These are phyloP conservation scores for Halcyon badia DNA, from an alignment of 2,797 vertebrate species.

Conservation along the genomic window DNA sequence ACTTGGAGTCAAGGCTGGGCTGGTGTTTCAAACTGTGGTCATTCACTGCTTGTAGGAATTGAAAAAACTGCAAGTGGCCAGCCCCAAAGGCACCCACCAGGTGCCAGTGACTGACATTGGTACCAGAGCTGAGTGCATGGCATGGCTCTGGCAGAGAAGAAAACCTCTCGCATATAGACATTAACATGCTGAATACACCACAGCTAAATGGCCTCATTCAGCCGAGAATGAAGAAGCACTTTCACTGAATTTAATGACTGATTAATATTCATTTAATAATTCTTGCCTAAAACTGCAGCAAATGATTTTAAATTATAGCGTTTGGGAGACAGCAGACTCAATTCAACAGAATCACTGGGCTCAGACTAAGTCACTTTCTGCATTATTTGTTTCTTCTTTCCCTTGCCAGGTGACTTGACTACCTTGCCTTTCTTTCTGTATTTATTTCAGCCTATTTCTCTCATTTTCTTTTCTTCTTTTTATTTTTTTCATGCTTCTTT, in stretches of 20 bases:
- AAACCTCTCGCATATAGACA: not conserved
- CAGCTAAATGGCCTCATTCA: slow-evolving; percentile 15
- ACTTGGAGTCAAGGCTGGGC: not conserved
- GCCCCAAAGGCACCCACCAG: not conserved
- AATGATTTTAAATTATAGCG: slow-evolving; percentile 64
- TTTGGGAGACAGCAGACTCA: slow-evolving; percentile 53
- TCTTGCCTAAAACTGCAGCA: slow-evolving; percentile 60
- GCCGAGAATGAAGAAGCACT: slow-evolving; percentile 38
- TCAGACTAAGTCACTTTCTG: not conserved
- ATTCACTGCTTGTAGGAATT: not conserved
- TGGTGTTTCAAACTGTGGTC: not conserved
- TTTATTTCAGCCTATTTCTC: not conserved
- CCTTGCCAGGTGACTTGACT: not conserved
- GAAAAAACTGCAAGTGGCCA: not conserved
- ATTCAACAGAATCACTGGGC: slow-evolving; percentile 13
- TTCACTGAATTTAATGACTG: slow-evolving; percentile 59
- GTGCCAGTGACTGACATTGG: rapidly evolving
- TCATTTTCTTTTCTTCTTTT: not conserved
- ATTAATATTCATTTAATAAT: slow-evolving; percentile 77
- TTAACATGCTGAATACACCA: slow-evolving; percentile 1
- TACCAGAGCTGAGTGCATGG: rapidly evolving
- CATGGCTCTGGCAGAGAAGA: not conserved
- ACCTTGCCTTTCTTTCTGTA: not conserved
- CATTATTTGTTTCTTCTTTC: slow-evolving; percentile 15
- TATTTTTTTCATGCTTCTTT: not conserved